Conservation (phyloP, 2,113 vertebrate species). For the Pterocles burchelli region DNA sequence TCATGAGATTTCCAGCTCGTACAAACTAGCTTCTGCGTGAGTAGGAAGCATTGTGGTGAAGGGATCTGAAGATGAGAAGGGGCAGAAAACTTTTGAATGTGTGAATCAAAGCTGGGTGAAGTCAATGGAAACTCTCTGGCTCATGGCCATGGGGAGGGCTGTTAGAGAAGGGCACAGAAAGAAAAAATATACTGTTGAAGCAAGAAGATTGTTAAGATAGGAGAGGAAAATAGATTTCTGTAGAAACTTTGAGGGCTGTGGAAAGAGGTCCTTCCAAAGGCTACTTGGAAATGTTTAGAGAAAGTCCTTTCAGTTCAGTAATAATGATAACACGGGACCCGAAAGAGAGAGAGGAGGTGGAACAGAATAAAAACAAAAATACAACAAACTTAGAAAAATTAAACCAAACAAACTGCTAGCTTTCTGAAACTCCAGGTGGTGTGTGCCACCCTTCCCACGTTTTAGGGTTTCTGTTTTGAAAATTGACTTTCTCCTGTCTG, state of each 20-base stretch:
- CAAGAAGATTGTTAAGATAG: not conserved
- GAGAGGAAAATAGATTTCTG: conserved; percentile 4
- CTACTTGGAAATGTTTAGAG: not conserved
- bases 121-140: conserved; percentile 47
- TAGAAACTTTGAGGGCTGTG: not conserved
- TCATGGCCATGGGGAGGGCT: not conserved
- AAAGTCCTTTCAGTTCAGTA: not conserved
- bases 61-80: conserved; percentile 37
- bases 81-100: not conserved
- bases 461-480: not conserved
- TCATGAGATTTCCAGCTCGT: conserved; percentile 13
- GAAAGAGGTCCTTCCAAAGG: not conserved
- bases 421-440: not conserved
- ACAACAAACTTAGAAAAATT: not conserved
- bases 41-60: not conserved
- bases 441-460: not conserved
- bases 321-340: not conserved
- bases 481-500: not conserved
- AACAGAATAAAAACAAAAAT: not conserved
- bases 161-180: not conserved
- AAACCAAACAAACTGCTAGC: not conserved
- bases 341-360: not conserved
- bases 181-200: not conserved
- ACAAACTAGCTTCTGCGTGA: not conserved
- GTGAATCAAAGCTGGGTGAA: not conserved